A percentile compares a stretch with the other conserved stretches of the same genome.
Evolutionary conservation across 2,888 invertebrate genomes (phyloP).

Genomic region (Mamestra brassicae): DNA sequence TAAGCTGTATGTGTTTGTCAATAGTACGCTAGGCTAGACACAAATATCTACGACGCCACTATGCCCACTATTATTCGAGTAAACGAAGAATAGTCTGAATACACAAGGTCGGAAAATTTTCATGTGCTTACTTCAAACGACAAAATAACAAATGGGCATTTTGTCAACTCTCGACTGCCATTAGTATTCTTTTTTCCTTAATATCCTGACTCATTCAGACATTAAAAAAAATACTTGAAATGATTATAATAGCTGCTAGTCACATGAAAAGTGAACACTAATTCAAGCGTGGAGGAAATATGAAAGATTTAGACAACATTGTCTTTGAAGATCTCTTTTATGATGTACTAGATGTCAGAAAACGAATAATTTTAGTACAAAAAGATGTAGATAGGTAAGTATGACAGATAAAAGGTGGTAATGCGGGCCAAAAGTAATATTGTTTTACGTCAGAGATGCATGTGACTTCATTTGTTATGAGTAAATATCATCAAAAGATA

Average conservation of each 20-base stretch:
- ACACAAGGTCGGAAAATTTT: conserved; percentile 4
- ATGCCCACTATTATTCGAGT: conserved; percentile 24
- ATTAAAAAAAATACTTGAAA: conserved; percentile 27
- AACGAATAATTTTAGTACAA: conserved; percentile 28
- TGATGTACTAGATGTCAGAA: conserved; percentile 8
- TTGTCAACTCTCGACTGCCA: conserved; percentile 33
- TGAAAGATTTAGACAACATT: conserved; percentile 19
- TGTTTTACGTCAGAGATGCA: conserved; percentile 58
- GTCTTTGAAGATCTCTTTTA: conserved; percentile 36
- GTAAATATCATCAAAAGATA: conserved; percentile 40
- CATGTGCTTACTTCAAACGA: conserved; percentile 12
- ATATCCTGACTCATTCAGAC: conserved; percentile 19
- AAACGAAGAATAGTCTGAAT: conserved; percentile 19
- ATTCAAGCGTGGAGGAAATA: conserved; percentile 17
- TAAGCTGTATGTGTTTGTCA: conserved; percentile 61
- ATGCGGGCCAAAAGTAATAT: conserved; percentile 41
- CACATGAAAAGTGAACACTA: conserved; percentile 25
- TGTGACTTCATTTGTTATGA: conserved; percentile 55
- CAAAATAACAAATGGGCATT: conserved; percentile 41
- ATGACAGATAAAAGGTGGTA: conserved; percentile 26
- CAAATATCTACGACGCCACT: conserved; percentile 41
- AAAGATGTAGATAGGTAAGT: conserved; percentile 17
- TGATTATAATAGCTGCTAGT: conserved; percentile 23
- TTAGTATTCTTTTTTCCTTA: conserved; percentile 39
- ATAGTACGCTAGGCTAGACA: conserved; percentile 54